phyloP scores from a whole-genome alignment of 2,888 invertebrate genomes.

The Archips xylosteana region DNA sequence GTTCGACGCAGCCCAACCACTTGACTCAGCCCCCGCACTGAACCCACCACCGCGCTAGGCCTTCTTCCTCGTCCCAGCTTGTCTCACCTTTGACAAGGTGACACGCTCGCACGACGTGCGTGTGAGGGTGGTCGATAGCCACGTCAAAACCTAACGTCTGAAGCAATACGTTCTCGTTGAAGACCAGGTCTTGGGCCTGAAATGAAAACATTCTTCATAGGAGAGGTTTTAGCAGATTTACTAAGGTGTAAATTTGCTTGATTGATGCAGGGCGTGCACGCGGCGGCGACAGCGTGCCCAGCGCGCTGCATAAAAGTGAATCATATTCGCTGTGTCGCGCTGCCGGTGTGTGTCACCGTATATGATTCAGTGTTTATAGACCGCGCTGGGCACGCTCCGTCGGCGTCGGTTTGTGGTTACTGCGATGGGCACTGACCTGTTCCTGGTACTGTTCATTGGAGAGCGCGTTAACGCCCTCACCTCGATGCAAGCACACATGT shows the following conservation, averaged over 20 bases:
- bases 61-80: constrained; percentile 51
- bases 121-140: constrained; percentile 99
- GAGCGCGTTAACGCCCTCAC: constrained; percentile 85
- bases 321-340: too few species aligned
- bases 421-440: constrained; percentile 67
- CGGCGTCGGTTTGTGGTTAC: not conserved
- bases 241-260: too few species aligned
- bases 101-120: constrained; percentile 98
- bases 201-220: constrained; percentile 44
- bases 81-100: constrained; percentile 96
- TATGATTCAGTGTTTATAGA: too few species aligned
- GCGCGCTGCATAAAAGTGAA: too few species aligned
- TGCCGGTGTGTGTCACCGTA: too few species aligned
- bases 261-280: too few species aligned
- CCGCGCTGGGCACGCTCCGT: too few species aligned
- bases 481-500: constrained; percentile 93
- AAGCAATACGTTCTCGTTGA: constrained; percentile 98
- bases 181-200: constrained; percentile 96
- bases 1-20: constrained; percentile 2
- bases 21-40: not conserved
- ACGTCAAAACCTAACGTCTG: constrained; percentile 99
- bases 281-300: too few species aligned
- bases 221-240: not conserved
- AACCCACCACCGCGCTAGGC: constrained; percentile 41
- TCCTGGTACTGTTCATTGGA: constrained; percentile 91